Evolutionary conservation across 1,140 invertebrate species (phyloP).

Genomic region (Caerostris darwini): DNA sequence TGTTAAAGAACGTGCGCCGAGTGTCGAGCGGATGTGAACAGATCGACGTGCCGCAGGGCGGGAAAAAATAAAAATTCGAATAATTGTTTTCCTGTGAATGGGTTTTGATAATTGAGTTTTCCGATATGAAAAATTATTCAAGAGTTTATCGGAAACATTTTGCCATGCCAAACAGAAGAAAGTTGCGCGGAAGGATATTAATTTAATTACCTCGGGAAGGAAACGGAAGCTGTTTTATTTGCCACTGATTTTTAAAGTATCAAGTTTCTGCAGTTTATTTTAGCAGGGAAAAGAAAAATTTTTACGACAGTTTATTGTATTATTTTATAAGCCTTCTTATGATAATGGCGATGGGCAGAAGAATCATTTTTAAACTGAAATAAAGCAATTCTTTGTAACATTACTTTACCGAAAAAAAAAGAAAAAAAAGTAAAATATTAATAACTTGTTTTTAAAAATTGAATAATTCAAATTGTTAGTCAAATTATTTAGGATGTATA

Average conservation of each 20-base stretch:
- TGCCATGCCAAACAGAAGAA: neutral
- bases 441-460: no score
- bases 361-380: no score
- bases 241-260: neutral
- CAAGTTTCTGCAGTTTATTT: no score
- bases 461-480: no score
- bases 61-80: neutral
- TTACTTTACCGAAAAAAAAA: no score
- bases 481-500: no score
- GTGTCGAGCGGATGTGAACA: slow-evolving; percentile 6
- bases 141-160: neutral
- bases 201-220: neutral
- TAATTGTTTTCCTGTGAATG: slow-evolving; percentile 28
- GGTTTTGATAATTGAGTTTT: neutral
- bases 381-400: no score
- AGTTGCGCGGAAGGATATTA: neutral
- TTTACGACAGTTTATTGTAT: neutral
- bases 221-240: neutral
- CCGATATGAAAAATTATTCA: neutral
- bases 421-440: no score
- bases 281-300: neutral
- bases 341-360: no score
- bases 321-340: neutral
- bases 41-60: neutral
- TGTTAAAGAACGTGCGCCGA: neutral